Conservation (phyloP, 2,113 vertebrate species). For the Tyrannus savana region DNA sequence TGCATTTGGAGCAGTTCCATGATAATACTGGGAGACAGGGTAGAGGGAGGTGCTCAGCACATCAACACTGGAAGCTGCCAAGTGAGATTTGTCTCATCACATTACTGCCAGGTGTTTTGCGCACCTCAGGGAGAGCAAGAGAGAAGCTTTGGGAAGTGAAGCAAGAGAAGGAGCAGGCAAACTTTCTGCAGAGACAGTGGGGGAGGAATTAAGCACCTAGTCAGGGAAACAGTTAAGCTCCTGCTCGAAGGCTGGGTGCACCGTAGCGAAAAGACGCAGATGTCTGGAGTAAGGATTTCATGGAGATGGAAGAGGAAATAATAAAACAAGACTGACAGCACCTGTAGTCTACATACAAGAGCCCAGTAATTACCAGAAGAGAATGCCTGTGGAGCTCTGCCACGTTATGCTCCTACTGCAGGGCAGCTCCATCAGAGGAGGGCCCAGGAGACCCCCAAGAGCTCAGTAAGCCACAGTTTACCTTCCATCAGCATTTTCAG, state of each 20-base stretch:
- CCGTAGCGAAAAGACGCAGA: neutral
- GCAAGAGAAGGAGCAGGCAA: neutral
- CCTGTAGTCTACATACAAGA: neutral
- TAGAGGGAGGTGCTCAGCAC: slow-evolving; percentile 20
- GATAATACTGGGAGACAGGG: neutral
- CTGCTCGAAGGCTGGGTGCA: neutral
- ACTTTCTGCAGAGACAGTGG: neutral
- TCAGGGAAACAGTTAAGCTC: neutral
- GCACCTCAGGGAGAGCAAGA: neutral
- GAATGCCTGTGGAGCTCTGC: neutral
- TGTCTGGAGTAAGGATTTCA: neutral
- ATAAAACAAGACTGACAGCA: neutral
- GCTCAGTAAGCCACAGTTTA: neutral
- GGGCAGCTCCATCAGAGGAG: neutral
- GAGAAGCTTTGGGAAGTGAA: neutral
- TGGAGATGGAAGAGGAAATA: neutral
- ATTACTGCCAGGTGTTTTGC: slow-evolving; percentile 48
- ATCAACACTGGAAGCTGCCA: slow-evolving; percentile 47
- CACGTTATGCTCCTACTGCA: neutral
- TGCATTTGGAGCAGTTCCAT: slow-evolving; percentile 6
- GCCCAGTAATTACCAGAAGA: neutral
- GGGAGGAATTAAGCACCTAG: neutral
- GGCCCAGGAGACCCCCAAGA: neutral
- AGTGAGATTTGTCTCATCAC: slow-evolving; percentile 21
- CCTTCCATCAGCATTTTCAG: neutral